Evolutionary conservation across 1,140 invertebrate genomes (phyloP), one percentile per base, ranked within the genome.

Genomic region (Leptinotarsa defecta): DNA sequence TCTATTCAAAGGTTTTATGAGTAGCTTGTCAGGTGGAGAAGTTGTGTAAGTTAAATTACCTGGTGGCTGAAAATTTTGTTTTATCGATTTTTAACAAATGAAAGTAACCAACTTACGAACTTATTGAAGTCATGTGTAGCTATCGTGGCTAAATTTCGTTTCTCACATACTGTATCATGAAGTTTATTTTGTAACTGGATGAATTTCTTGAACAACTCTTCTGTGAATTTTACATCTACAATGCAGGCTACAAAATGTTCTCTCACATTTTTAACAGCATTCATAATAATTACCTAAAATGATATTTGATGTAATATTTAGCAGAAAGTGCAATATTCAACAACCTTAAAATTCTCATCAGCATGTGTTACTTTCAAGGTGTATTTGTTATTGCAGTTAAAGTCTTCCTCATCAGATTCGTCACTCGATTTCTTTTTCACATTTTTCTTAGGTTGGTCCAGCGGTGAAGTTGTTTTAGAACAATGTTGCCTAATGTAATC

Each of bases 121-220:
- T 91, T 90, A 27, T 86, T 87, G 68, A 94, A 84, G 85, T 96
- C 94, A 86, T 95, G 94, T 3, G 94, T 95, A 13, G 94, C 94
- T 77, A 96, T 92, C 3, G 94, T 95, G 6, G 93, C 92, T 3
- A 88, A 86, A 81, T 92, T 92, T 77, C 94, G 86, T 81, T 94
- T 94, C 43, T 94, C 90, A 84, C 94, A 95, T 19, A 94, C 86
- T 2, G 89, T 90, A 76, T 95, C 93, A 85, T 95, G 94, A 13
- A 96, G 85, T 83, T 91, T 94, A 2, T 92, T 94, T 87, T 96
- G 94, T 80, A 94, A 82, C 80, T 92, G 89, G 76, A 95, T 93
- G 79, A 95, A 95, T 83, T 91, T 92, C 81, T 93, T 95, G 76
- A 94, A 92, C 48, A 82, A 88, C 0, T 87, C 86, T 52, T 91